Base-by-base conservation (phyloP, 2,797 vertebrate species). In the Molossus alvarezi region DNA sequence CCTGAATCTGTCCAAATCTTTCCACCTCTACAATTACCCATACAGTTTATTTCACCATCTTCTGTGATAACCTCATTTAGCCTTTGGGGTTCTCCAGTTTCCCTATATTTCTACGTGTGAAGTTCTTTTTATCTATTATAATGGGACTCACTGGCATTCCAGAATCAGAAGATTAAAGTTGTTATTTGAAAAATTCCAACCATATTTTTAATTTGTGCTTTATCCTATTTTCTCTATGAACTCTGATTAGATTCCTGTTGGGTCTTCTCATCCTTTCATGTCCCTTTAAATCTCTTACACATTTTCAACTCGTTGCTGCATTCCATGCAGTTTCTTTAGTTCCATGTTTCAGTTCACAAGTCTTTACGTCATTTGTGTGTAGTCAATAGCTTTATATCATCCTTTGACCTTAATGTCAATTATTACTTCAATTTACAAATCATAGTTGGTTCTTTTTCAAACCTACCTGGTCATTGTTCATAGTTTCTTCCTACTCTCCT, bases 161-260 rank as follows among this genome's bases (percentile, higher is more conserved):
- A 23, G 48, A 80, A 83, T 67, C n/a, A 83, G 60, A 76, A 41
- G 29, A 64, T 1, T 64, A 4, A 13, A 89, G 23, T 23, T 60
- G 86, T 65, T 69, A 58, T 75, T 55, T 91, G 88, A 92, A 11
- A 18, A 72, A 55, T 55, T 91, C 88, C 37, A 90, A 92, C 45
- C 18, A 90, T 37, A 79, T 83, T 81, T 76, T 73, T 29, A 45
- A 58, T 1, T 29, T 13, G 15, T 1, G 3, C 23, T 60, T 77
- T 20, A 60, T 67, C 33, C 3, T 37, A 4, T 41, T 96, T 91
- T 69, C 79, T 71, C 57, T 25, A 13, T 15, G 27, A 62, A 64
- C 17, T 37, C 45, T 53, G 27, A 72, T 2, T n/a, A 23, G 6
- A 65, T 83, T 91, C 53, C 48, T 45, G 1, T 9, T 20, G 37